A percentile compares a stretch with the other conserved stretches of the same genome.
Conservation (phyloP, 2,888 invertebrate species). For the Dascillus cervinus region DNA sequence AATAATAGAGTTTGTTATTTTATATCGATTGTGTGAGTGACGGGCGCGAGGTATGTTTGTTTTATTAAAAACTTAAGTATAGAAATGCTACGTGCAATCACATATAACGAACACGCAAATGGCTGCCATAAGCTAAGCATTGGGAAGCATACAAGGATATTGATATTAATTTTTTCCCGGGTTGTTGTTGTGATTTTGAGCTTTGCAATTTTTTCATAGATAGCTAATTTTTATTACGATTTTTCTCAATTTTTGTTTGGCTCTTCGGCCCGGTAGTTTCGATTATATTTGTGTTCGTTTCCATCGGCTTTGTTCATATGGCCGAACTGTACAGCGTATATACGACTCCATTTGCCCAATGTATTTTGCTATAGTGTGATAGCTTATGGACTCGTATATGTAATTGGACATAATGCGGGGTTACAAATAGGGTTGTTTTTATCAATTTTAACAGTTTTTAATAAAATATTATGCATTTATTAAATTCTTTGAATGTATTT, state of each 20-base stretch:
- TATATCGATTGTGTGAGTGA: slow-evolving; percentile 27
- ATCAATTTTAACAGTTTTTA: too few species aligned
- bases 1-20: slow-evolving; percentile 32
- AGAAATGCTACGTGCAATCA: slow-evolving; percentile 36
- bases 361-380: slow-evolving; percentile 35
- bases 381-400: slow-evolving; percentile 30
- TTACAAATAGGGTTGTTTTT: slow-evolving; percentile 19
- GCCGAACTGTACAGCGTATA: slow-evolving; percentile 36
- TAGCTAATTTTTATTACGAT: slow-evolving; percentile 28
- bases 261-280: slow-evolving; percentile 3
- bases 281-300: slow-evolving; percentile 22
- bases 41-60: slow-evolving; percentile 25
- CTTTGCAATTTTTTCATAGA: slow-evolving; percentile 27
- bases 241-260: slow-evolving; percentile 27
- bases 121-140: slow-evolving; percentile 50
- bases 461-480: too few species aligned
- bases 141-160: slow-evolving; percentile 28
- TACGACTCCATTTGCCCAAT: slow-evolving; percentile 45
- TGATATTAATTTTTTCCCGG: slow-evolving; percentile 25
- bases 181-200: slow-evolving; percentile 8
- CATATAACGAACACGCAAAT: slow-evolving; percentile 45
- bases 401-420: slow-evolving; percentile 21
- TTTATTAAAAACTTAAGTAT: slow-evolving; percentile 32
- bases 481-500: slow-evolving; percentile 21
- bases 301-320: slow-evolving; percentile 42